phyloP scores from a whole-genome alignment of 2,888 invertebrate species.

The Hypomecis atomaria region DNA sequence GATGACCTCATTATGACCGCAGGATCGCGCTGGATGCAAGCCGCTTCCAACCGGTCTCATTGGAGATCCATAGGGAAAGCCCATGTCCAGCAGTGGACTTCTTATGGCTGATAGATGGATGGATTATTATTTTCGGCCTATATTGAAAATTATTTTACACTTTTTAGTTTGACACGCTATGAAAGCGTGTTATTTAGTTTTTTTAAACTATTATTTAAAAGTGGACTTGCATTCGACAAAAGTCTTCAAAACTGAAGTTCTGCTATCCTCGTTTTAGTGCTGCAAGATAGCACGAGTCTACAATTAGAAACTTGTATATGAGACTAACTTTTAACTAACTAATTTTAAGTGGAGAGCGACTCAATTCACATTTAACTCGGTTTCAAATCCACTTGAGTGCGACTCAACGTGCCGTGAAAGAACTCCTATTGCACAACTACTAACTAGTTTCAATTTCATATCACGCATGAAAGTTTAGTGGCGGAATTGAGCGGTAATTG shows the following conservation, averaged over 20 bases:
- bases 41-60: no score
- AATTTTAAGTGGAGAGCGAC: constrained; percentile 15
- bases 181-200: no score
- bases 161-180: no score
- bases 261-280: not conserved
- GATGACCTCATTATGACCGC: no score
- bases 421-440: constrained; percentile 12
- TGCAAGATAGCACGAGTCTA: not conserved
- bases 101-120: no score
- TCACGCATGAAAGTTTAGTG: constrained; percentile 5
- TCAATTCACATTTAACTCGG: constrained; percentile 8
- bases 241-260: not conserved
- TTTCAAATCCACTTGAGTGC: constrained; percentile 9
- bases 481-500: not conserved
- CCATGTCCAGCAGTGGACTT: no score
- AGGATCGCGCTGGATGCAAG: no score
- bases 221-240: not conserved
- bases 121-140: no score
- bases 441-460: constrained; percentile 7
- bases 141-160: no score
- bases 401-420: constrained; percentile 20
- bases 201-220: no score
- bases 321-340: constrained; percentile 12
- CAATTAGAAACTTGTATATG: constrained; percentile 15
- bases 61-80: no score